Evolutionary conservation across 2,113 vertebrate species (phyloP).

Genomic region (Corynorhinus townsendii): DNA sequence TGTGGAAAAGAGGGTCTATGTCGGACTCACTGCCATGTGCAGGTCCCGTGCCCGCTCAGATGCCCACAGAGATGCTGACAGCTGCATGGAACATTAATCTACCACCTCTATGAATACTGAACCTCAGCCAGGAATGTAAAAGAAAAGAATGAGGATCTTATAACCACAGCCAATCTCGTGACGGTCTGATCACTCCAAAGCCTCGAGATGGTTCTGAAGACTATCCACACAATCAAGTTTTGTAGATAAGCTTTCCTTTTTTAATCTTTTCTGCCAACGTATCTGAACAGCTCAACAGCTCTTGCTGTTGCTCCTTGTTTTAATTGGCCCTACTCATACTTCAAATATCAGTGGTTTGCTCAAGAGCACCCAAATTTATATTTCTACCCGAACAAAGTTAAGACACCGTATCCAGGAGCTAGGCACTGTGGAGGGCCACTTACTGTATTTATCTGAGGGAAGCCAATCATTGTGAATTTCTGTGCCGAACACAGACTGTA

Average conservation of each 20-base stretch:
- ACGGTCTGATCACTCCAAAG: constrained; percentile 29
- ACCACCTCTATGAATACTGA: constrained; percentile 55
- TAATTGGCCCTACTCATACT: constrained; percentile 32
- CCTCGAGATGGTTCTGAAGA: constrained; percentile 38
- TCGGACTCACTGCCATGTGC: not conserved
- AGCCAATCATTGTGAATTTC: not conserved
- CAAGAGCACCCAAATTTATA: constrained; percentile 6
- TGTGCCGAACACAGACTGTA: not conserved
- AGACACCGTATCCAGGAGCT: not conserved
- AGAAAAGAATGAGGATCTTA: constrained; percentile 24
- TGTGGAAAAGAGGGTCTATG: not conserved
- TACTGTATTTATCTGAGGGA: not conserved
- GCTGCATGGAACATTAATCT: not conserved
- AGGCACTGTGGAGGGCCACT: not conserved
- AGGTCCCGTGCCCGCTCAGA: not conserved
- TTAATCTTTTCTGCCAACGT: constrained; percentile 26
- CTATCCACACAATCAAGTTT: constrained; percentile 46
- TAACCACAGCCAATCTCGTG: constrained; percentile 57
- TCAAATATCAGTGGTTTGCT: constrained; percentile 23
- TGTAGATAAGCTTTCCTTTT: constrained; percentile 54
- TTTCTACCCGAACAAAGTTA: not conserved
- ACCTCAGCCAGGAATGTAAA: constrained; percentile 54
- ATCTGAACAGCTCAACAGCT: constrained; percentile 54
- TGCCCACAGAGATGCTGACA: constrained; percentile 58
- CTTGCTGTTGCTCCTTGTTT: not conserved